phyloP scores from a whole-genome alignment of 2,113 vertebrate species.

The Oncorhynchus masou region DNA sequence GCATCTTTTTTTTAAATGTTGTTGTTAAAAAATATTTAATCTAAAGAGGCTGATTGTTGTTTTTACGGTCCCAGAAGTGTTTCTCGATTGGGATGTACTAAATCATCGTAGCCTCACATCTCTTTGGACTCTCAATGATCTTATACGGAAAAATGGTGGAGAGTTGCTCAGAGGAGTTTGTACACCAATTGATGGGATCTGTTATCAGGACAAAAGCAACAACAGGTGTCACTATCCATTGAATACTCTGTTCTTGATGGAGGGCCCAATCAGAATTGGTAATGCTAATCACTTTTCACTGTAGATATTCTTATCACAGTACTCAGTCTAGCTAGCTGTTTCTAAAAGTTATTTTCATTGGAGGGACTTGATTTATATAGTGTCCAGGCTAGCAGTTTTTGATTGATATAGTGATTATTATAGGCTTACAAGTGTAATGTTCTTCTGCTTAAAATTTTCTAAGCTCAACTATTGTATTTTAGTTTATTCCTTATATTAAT shows the following conservation, averaged over 20 bases:
- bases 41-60: slow-evolving; percentile 65
- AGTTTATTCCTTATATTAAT: neutral
- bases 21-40: slow-evolving; percentile 68
- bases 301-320: neutral
- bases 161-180: slow-evolving; percentile 34
- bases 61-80: slow-evolving; percentile 68
- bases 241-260: neutral
- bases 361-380: no score
- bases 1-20: slow-evolving; percentile 47
- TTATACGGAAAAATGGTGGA: neutral
- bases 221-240: neutral
- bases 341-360: neutral
- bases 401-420: no score
- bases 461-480: neutral
- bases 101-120: slow-evolving; percentile 50
- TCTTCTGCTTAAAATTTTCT: neutral
- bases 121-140: neutral
- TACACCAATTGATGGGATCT: neutral
- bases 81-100: slow-evolving; percentile 58
- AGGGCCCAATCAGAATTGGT: neutral
- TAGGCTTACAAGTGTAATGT: no score
- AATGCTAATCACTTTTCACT: neutral
- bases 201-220: slow-evolving; percentile 26
- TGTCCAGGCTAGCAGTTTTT: neutral
- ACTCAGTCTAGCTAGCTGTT: neutral